Evolutionary conservation across 2,113 vertebrate species (phyloP).

Genomic region (Urocitellus parryii): DNA sequence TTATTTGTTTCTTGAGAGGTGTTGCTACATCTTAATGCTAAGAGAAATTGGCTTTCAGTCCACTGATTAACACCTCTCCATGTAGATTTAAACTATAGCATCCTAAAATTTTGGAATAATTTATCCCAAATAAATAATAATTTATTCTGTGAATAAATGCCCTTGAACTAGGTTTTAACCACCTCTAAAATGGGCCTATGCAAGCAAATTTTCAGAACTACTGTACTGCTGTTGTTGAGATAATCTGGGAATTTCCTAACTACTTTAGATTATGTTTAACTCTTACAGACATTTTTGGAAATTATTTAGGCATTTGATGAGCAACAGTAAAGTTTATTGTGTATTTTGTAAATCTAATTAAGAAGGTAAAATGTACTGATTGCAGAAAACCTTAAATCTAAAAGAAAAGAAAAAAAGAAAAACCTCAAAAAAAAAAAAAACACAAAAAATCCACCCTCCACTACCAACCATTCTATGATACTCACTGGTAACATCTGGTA

Average conservation of each 20-base stretch:
- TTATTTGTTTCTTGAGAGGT: not conserved
- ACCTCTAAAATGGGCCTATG: not conserved
- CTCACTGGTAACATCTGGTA: not conserved
- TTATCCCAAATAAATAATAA: no score
- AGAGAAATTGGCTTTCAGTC: not conserved
- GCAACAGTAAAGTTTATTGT: not conserved
- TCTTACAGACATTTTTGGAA: not conserved
- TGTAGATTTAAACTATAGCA: not conserved
- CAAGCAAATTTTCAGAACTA: not conserved
- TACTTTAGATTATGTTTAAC: not conserved
- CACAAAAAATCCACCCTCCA: not conserved
- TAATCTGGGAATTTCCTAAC: not conserved
- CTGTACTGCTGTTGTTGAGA: not conserved
- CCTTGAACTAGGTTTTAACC: not conserved
- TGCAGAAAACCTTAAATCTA: not conserved
- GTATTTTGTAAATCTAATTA: not conserved
- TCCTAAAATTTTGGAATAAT: not conserved
- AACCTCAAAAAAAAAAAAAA: not conserved
- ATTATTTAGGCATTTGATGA: not conserved
- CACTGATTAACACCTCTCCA: not conserved
- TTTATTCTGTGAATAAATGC: not conserved
- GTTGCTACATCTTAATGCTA: not conserved
- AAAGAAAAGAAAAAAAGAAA: not conserved
- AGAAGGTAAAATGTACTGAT: not conserved
- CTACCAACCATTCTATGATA: not conserved